A percentile compares a stretch with the other conserved stretches of the same genome.
phyloP scores from a whole-genome alignment of 2,113 vertebrate genomes.

The Hippocampus barbouri region DNA sequence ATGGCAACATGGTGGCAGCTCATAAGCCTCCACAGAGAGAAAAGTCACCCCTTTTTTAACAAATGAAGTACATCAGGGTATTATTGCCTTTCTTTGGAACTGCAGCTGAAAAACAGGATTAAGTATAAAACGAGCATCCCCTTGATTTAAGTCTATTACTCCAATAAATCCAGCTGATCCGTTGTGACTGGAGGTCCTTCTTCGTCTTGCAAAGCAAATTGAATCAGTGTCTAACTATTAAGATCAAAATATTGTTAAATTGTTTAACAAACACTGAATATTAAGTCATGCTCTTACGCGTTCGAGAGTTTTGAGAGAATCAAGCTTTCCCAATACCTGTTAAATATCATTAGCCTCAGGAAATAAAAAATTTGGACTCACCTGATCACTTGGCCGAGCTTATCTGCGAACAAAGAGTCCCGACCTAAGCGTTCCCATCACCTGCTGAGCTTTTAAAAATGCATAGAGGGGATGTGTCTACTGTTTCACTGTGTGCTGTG shows the following conservation, averaged over 20 bases:
- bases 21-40: background rate
- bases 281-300: background rate
- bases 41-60: background rate
- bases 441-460: constrained; percentile 74
- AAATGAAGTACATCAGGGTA: background rate
- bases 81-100: constrained; percentile 11
- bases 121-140: constrained; percentile 13
- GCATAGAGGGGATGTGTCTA: constrained; percentile 61
- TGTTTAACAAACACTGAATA: background rate
- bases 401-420: constrained; percentile 63
- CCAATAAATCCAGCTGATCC: constrained; percentile 6
- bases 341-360: constrained; percentile 7
- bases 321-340: background rate
- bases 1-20: background rate
- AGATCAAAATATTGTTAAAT: background rate
- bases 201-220: background rate
- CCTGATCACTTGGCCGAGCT: constrained; percentile 54
- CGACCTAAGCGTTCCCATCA: constrained; percentile 64
- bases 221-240: background rate
- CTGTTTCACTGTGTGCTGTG: constrained; percentile 50
- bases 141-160: constrained; percentile 3
- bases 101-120: constrained; percentile 4
- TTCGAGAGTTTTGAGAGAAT: background rate
- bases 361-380: constrained; percentile 40
- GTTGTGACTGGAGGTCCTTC: constrained; percentile 1